These are phyloP conservation scores for Megaustenia siamemsis DNA, from an alignment of 2,888 invertebrate species.

Conservation along the genomic window DNA sequence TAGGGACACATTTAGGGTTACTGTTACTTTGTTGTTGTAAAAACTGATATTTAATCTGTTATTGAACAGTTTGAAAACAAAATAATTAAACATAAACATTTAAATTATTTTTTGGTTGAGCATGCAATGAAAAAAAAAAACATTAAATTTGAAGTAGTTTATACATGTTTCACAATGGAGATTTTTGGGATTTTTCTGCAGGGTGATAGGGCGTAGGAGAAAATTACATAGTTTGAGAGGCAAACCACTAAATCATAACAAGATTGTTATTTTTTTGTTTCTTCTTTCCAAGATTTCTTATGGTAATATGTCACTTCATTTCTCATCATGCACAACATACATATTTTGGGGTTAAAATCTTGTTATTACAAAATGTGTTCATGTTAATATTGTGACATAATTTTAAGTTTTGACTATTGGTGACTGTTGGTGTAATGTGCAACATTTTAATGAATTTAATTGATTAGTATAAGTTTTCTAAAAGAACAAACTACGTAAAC, in stretches of 20 bases:
- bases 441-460: conserved; percentile 13
- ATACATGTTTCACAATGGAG: no score
- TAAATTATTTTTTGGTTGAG: no score
- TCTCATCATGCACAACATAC: conserved; percentile 9
- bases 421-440: conserved; percentile 39
- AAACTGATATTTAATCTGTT: no score
- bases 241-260: neutral
- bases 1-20: neutral
- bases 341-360: conserved; percentile 32
- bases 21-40: no score
- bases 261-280: neutral
- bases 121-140: no score
- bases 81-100: neutral
- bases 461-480: conserved; percentile 7
- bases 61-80: neutral
- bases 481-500: neutral
- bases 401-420: conserved; percentile 31
- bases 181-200: no score
- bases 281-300: neutral
- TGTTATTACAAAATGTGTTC: conserved; percentile 49
- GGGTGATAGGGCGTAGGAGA: no score
- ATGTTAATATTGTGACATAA: conserved; percentile 47
- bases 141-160: no score
- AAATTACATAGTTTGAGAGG: no score
- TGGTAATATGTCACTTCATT: conserved; percentile 42